Evolutionary conservation across 2,113 vertebrate genomes (phyloP), one percentile per base, ranked within the genome.

Genomic region (Dipodomys stephensi): DNA sequence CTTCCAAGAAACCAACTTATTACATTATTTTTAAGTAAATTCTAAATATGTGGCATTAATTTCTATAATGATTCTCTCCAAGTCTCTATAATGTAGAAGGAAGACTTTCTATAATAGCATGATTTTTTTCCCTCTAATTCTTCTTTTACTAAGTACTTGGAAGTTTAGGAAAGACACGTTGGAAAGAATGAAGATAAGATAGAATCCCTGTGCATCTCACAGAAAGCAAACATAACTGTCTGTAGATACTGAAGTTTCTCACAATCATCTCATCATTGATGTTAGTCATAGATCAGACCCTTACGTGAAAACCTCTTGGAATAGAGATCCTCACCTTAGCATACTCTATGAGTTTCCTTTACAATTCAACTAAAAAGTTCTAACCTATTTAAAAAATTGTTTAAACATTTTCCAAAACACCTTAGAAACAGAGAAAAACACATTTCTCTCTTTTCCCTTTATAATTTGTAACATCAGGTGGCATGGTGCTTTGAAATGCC

Each of bases 401-500:
- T 49, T 11, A 49, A 49, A n/a, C 62, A 74, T 79, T 87, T 88
- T 92, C 7, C 19, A 65, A 93, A 77, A 78, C 11, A 71, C 25
- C 76, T 87, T 46, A 39, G 94, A 91, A 92, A 81, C 28, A 64
- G 64, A 53, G 12, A 1, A 18, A 93, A 92, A 74, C 30, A 82
- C 19, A 23, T 20, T 68, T 91, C 39, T 60, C 12, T 87, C 8
- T 49, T 49, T 49, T 49, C 49, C 12, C 49, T 16, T 90, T 88
- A 49, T 57, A 91, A 64, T 72, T 16, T 71, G 46, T 78, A 69
- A 23, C 23, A 82, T 49, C n/a, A 83, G 77, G 88, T 83, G 68
- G 20, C 82, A 95, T 85, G 74, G 32, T 27, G 9, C 25, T 95
- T 77, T 91, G 68, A 94, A 95, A 71, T 44, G 71, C 13, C 71